These are phyloP conservation scores for Trachurus trachurus DNA, from an alignment of 2,797 vertebrate species.

Conservation along the genomic window DNA sequence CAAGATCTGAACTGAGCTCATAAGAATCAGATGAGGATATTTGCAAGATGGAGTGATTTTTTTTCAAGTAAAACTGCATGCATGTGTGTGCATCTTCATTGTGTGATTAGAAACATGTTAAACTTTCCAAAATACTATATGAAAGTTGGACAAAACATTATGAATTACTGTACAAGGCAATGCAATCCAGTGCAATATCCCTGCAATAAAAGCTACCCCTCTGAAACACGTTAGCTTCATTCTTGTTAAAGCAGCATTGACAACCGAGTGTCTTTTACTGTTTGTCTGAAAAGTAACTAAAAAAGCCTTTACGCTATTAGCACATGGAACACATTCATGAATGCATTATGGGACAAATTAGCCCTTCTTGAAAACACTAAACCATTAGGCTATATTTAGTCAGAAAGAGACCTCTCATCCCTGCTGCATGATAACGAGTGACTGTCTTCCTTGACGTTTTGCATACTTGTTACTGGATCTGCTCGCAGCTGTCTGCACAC, in stretches of 20 bases:
- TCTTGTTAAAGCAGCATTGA: slow-evolving; percentile 42
- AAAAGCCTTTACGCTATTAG: slow-evolving; percentile 24
- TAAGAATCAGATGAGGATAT: not conserved
- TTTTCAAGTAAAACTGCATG: not conserved
- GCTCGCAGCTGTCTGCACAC: slow-evolving; percentile 59
- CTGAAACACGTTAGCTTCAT: slow-evolving; percentile 15
- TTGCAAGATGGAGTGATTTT: not conserved
- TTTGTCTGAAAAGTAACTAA: slow-evolving; percentile 11
- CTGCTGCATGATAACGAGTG: not conserved
- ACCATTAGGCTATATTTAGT: not conserved
- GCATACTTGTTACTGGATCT: slow-evolving; percentile 18
- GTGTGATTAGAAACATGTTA: slow-evolving; percentile 29
- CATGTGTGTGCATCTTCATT: not conserved
- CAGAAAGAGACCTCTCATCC: slow-evolving; percentile 3
- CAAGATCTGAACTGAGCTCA: not conserved
- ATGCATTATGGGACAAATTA: not conserved
- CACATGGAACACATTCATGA: slow-evolving; percentile 3
- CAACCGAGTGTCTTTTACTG: slow-evolving; percentile 15
- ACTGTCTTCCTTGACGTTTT: slow-evolving; percentile 24
- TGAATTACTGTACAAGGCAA: slow-evolving; percentile 39
- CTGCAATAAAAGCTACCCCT: slow-evolving; percentile 36
- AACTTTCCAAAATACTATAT: slow-evolving; percentile 27
- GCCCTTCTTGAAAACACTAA: slow-evolving; percentile 1
- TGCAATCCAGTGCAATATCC: slow-evolving; percentile 60
- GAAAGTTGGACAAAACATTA: slow-evolving; percentile 43